Evolutionary conservation across 2,113 vertebrate genomes (phyloP).

Genomic region (Limanda limanda): DNA sequence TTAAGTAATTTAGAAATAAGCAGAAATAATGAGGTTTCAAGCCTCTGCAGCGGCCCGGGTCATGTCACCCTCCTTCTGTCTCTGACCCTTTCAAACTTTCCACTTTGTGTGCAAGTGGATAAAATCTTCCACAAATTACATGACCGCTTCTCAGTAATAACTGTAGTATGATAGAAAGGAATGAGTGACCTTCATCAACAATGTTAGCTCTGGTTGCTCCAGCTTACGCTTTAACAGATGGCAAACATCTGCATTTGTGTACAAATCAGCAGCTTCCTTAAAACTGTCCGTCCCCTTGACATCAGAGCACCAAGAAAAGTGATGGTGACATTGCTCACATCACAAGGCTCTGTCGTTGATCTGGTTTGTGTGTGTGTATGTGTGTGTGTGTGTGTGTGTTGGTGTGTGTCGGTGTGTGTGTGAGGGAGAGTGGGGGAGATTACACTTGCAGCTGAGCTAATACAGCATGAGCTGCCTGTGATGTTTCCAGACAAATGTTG

Average conservation of each 20-base stretch:
- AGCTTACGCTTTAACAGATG: not conserved
- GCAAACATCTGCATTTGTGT: not conserved
- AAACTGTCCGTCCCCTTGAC: not conserved
- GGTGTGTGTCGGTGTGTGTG: not conserved
- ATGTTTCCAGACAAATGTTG: conserved; percentile 53
- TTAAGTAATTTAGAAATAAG: too few species aligned
- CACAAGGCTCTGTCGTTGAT: conserved; percentile 7
- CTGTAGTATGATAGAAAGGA: too few species aligned
- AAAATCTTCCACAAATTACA: too few species aligned
- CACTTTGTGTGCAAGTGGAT: too few species aligned
- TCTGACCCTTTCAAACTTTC: too few species aligned
- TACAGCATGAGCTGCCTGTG: conserved; percentile 44
- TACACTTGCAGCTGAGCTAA: conserved; percentile 55
- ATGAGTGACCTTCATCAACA: not conserved
- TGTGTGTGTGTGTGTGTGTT: not conserved
- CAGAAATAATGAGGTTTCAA: too few species aligned
- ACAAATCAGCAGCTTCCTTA: not conserved
- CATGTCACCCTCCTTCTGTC: too few species aligned
- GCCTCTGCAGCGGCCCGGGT: too few species aligned
- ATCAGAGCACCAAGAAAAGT: not conserved
- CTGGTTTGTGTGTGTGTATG: not conserved
- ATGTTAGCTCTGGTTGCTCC: not conserved
- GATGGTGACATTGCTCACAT: conserved; percentile 3
- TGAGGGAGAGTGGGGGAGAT: not conserved
- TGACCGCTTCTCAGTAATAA: too few species aligned